These are phyloP conservation scores for Urocitellus parryii DNA, from an alignment of 2,113 vertebrate species.

Conservation along the genomic window DNA sequence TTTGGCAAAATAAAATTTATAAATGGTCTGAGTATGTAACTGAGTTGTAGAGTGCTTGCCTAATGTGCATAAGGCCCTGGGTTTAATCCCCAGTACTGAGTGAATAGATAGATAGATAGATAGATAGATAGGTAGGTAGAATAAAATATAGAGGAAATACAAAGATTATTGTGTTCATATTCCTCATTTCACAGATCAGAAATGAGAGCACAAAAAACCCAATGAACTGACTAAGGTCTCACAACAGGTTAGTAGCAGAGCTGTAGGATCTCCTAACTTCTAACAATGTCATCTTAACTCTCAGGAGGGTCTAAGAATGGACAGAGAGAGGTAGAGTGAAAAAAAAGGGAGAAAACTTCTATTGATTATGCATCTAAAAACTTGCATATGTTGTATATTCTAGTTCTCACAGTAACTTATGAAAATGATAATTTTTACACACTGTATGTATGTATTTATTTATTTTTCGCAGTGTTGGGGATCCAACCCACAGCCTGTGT, in stretches of 20 bases:
- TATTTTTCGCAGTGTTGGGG: neutral
- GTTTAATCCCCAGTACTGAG: no score
- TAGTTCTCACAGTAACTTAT: neutral
- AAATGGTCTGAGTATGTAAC: no score
- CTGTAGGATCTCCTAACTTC: neutral
- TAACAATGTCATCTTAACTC: neutral
- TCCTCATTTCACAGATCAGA: neutral
- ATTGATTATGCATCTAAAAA: neutral
- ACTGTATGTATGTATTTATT: neutral
- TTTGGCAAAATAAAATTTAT: no score
- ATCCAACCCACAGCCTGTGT: neutral
- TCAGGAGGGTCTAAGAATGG: neutral
- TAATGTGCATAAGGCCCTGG: no score
- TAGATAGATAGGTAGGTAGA: no score
- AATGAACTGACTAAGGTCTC: neutral
- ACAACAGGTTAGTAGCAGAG: neutral
- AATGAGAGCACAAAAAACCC: neutral
- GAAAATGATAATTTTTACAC: neutral
- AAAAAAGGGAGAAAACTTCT: neutral
- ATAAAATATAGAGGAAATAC: neutral
- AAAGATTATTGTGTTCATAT: neutral
- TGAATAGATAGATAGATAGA: no score
- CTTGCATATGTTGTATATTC: neutral
- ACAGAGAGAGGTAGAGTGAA: neutral
- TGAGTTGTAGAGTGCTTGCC: no score